Conservation (phyloP, 2,113 vertebrate genomes). For the Stomatorhinus ivindoensis region DNA sequence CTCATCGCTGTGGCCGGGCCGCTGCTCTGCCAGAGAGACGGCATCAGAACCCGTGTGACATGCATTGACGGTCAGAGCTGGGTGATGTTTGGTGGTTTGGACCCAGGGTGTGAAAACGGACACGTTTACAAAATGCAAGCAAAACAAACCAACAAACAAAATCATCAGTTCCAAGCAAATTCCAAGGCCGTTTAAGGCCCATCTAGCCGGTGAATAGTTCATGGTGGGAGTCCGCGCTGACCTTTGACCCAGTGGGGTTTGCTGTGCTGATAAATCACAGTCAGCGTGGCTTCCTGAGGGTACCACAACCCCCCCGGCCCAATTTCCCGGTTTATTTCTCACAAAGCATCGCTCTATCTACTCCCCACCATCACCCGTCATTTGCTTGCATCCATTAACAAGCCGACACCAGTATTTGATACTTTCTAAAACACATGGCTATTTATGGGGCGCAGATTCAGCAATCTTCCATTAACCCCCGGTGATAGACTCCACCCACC, state of each 20-base stretch:
- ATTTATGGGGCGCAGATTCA: background rate
- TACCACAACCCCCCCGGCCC: background rate
- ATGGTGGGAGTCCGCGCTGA: background rate
- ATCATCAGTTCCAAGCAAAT: background rate
- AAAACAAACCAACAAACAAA: background rate
- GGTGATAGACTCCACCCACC: conserved; percentile 25
- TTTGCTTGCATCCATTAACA: background rate
- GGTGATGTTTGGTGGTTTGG: conserved; percentile 24
- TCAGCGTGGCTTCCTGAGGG: background rate
- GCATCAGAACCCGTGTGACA: background rate
- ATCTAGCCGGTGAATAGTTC: background rate
- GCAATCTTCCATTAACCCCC: conserved; percentile 5
- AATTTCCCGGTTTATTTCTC: background rate
- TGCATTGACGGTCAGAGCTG: background rate
- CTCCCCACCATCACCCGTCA: background rate
- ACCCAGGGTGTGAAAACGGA: background rate
- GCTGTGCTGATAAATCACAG: background rate
- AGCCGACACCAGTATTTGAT: background rate
- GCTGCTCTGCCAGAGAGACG: background rate
- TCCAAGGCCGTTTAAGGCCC: background rate
- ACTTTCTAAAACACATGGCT: conserved; percentile 20
- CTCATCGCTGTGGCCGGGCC: conserved; percentile 13
- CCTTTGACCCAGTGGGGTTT: background rate
- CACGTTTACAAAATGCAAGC: background rate
- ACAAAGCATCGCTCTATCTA: background rate